These are phyloP conservation scores for Eupithecia exiguata DNA, from an alignment of 2,888 invertebrate genomes.

Conservation along the genomic window DNA sequence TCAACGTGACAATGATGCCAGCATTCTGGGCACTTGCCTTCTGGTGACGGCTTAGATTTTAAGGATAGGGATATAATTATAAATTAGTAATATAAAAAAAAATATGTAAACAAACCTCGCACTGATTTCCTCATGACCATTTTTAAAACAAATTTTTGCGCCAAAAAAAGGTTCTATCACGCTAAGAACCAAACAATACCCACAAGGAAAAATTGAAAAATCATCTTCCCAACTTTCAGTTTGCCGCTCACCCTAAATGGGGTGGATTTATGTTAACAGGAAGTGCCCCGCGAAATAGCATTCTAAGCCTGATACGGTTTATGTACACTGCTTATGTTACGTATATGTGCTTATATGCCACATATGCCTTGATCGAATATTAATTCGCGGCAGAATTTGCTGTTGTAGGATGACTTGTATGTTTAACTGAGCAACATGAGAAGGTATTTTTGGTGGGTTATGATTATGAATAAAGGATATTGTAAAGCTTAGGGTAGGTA, in stretches of 20 bases:
- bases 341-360: slow-evolving; percentile 45
- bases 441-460: slow-evolving; percentile 3
- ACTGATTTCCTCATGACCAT: neutral
- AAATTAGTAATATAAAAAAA: no score
- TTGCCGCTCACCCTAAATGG: slow-evolving; percentile 59
- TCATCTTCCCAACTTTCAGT: slow-evolving; percentile 49
- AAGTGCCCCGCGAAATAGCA: slow-evolving; percentile 76
- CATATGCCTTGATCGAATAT: slow-evolving; percentile 47
- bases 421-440: slow-evolving; percentile 15
- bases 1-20: no score
- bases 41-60: no score
- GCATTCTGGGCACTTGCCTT: no score
- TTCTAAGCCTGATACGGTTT: slow-evolving; percentile 75
- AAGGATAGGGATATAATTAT: no score
- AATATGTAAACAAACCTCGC: neutral
- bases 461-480: neutral
- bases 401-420: slow-evolving; percentile 21
- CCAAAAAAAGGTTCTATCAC: neutral
- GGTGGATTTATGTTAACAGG: slow-evolving; percentile 79
- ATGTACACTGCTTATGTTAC: slow-evolving; percentile 55
- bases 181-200: slow-evolving; percentile 39
- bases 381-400: slow-evolving; percentile 46
- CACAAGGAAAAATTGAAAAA: slow-evolving; percentile 40
- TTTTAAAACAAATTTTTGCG: neutral
- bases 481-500: neutral